Evolutionary conservation across 1,140 invertebrate species (phyloP).

Genomic region (Drosophila orena): DNA sequence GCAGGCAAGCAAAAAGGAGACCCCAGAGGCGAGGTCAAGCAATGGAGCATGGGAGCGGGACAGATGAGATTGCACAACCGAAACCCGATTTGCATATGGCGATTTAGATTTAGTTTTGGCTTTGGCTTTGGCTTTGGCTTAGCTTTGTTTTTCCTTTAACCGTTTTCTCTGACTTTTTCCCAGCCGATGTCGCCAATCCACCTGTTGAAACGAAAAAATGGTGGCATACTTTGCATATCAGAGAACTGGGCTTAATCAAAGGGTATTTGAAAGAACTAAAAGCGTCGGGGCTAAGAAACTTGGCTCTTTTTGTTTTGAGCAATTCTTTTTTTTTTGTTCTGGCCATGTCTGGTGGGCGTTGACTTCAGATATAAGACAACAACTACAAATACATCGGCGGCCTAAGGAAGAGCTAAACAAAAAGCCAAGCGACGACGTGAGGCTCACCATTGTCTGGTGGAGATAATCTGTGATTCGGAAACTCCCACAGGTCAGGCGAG

Average conservation of each 20-base stretch:
- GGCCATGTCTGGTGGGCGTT: constrained; percentile 64
- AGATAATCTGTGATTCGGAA: constrained; percentile 85
- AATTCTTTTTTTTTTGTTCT: constrained; percentile 7
- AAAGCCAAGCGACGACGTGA: constrained; percentile 72
- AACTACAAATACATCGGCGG: constrained; percentile 1
- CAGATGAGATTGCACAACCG: constrained; percentile 63
- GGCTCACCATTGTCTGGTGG: constrained; percentile 79
- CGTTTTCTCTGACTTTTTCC: constrained; percentile 15
- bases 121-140: constrained; percentile 14
- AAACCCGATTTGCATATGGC: constrained; percentile 73
- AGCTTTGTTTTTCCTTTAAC: constrained; percentile 37
- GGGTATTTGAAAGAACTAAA: constrained; percentile 10
- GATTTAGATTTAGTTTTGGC: constrained; percentile 63
- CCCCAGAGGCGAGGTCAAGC: constrained; percentile 65
- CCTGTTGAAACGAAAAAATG: constrained; percentile 26
- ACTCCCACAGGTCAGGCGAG: constrained; percentile 84
- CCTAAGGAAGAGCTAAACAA: constrained; percentile 44
- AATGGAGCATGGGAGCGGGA: constrained; percentile 67
- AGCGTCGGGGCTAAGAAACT: constrained; percentile 16
- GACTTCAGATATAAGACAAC: constrained; percentile 42
- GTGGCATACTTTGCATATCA: constrained; percentile 47
- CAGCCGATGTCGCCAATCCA: constrained; percentile 47
- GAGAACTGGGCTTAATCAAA: constrained; percentile 33
- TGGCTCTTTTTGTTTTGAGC: background rate
- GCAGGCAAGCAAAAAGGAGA: constrained; percentile 27